Conservation (phyloP, 2,113 vertebrate genomes). For the Felis catus region DNA sequence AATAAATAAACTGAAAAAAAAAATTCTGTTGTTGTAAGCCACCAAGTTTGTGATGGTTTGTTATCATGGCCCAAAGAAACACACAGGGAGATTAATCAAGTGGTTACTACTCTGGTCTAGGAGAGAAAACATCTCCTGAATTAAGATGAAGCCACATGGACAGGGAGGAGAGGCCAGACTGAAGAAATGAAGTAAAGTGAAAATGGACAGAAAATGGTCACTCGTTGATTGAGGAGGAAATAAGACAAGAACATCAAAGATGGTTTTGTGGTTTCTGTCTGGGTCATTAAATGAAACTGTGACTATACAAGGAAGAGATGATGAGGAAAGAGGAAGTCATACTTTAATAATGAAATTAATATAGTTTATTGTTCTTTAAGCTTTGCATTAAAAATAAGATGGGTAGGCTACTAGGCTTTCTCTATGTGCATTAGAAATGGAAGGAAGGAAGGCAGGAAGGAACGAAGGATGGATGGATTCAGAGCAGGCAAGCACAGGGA, state of each 20-base stretch:
- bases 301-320: not conserved
- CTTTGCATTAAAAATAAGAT: not conserved
- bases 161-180: not conserved
- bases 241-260: not conserved
- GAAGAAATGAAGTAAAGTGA: not conserved
- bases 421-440: not conserved
- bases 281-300: not conserved
- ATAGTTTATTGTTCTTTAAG: not conserved
- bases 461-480: not conserved
- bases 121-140: not conserved
- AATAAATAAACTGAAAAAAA: no score
- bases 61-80: not conserved
- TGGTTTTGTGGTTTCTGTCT: not conserved
- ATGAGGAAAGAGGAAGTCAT: not conserved
- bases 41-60: not conserved
- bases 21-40: not conserved
- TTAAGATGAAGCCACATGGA: not conserved
- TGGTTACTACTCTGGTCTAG: not conserved
- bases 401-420: not conserved
- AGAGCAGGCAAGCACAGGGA: not conserved
- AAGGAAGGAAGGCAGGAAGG: not conserved
- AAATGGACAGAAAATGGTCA: not conserved
- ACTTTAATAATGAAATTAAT: conserved; percentile 25
- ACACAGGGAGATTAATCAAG: not conserved
- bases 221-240: not conserved